A percentile compares a stretch with the other conserved stretches of the same genome.
Evolutionary conservation across 2,797 vertebrate genomes (phyloP).

Genomic region (Echeneis naucrates): DNA sequence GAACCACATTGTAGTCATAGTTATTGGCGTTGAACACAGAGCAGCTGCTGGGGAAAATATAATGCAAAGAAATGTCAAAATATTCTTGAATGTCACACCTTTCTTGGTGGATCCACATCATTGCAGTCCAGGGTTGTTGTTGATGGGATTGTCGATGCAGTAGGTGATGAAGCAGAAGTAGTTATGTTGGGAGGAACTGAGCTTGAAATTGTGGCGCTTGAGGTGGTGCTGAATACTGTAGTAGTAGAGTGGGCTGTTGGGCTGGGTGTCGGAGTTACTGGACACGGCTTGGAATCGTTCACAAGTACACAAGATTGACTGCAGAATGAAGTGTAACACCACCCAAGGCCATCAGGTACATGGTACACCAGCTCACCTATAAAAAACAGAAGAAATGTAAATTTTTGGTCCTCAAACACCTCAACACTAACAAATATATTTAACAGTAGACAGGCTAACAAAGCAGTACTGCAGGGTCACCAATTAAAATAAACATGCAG

Average conservation of each 20-base stretch:
- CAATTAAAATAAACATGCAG: no score
- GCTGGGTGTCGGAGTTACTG: conserved; percentile 56
- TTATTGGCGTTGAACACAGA: background rate
- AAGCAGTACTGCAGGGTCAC: background rate
- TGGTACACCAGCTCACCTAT: conserved; percentile 86
- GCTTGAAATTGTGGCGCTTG: background rate
- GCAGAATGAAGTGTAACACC: conserved; percentile 82
- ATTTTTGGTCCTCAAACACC: background rate
- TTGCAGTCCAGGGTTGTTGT: conserved; percentile 58
- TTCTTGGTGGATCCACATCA: conserved; percentile 72
- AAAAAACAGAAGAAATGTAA: conserved; percentile 10
- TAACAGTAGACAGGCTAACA: background rate
- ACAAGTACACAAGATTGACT: conserved; percentile 77
- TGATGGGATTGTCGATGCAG: conserved; percentile 26
- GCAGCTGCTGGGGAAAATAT: background rate
- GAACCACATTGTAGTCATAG: no score
- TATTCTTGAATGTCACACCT: conserved; percentile 70
- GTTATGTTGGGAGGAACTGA: background rate
- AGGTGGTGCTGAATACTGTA: background rate
- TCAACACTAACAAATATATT: background rate
- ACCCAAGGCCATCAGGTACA: conserved; percentile 79
- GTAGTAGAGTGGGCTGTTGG: background rate
- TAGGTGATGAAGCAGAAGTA: conserved; percentile 16
- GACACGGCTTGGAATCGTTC: conserved; percentile 21
- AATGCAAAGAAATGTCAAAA: background rate